Conservation (phyloP, 2,888 invertebrate species). For the Cistogaster globosa region DNA sequence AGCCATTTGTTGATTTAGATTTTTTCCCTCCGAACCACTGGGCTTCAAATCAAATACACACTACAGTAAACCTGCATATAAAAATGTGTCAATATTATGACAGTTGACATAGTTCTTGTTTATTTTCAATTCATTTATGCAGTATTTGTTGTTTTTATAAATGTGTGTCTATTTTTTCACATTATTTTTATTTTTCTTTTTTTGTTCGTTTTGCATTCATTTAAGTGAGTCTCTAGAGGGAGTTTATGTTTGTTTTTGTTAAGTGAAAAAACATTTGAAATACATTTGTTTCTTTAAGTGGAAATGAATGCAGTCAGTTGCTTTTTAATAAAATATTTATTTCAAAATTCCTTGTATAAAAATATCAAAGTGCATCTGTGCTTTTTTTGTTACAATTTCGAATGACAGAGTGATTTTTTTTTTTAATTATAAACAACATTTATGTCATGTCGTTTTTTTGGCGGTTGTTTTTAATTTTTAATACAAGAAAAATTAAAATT, state of each 20-base stretch:
- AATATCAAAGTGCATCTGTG: not conserved
- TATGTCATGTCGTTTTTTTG: not conserved
- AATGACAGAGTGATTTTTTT: too few species aligned
- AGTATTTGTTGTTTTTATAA: not conserved
- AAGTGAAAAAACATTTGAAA: conserved; percentile 42
- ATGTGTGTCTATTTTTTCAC: not conserved
- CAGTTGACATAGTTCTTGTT: conserved; percentile 67
- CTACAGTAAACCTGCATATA: conserved; percentile 14
- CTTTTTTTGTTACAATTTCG: not conserved
- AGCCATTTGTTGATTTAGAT: too few species aligned
- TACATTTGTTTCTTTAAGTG: conserved; percentile 38
- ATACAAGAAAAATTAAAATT: too few species aligned
- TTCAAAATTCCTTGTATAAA: not conserved
- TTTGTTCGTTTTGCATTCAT: conserved; percentile 13
- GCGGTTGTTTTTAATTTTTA: not conserved
- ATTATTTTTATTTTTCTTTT: not conserved
- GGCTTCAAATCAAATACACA: not conserved
- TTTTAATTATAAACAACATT: too few species aligned
- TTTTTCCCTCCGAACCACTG: not conserved
- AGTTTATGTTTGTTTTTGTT: conserved; percentile 27
- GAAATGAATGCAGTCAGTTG: not conserved
- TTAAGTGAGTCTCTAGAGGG: conserved; percentile 32
- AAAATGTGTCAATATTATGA: conserved; percentile 70
- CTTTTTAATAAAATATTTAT: not conserved
- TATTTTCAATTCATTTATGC: conserved; percentile 39